phyloP scores from a whole-genome alignment of 64 coral and sea anemone species.

The Pachyseris speciosa region DNA sequence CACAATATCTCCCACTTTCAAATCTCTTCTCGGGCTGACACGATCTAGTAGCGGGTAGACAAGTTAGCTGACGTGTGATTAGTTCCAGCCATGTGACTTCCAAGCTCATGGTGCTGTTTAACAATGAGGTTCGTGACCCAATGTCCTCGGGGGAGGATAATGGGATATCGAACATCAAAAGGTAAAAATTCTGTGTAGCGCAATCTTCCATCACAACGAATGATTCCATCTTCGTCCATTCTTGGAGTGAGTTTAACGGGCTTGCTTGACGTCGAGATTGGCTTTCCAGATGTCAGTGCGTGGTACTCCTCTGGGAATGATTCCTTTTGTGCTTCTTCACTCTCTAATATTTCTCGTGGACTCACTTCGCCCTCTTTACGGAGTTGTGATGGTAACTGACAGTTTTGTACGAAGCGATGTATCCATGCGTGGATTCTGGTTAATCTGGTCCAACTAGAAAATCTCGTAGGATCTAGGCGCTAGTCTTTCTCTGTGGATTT shows the following conservation, averaged over 20 bases:
- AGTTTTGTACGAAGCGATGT: conserved; percentile 59
- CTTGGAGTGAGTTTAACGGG: conserved; percentile 24
- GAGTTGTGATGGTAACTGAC: too few relatives aligned
- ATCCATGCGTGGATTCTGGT: conserved; percentile 52
- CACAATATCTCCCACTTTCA: conserved; percentile 63
- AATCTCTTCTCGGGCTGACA: conserved; percentile 61
- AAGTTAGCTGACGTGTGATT: too few relatives aligned
- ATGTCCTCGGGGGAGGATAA: conserved; percentile 49
- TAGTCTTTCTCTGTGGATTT: not conserved
- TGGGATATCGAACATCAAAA: conserved; percentile 57
- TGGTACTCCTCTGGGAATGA: conserved; percentile 34
- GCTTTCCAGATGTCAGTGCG: too few relatives aligned
- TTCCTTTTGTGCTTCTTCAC: conserved; percentile 11
- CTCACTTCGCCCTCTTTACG: conserved; percentile 39
- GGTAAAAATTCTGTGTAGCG: conserved; percentile 47
- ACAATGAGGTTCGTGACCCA: too few relatives aligned
- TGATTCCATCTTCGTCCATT: conserved; percentile 60
- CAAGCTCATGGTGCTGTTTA: too few relatives aligned
- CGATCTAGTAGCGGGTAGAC: conserved; percentile 53
- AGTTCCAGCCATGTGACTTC: conserved; percentile 61
- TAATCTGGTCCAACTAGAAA: conserved; percentile 37
- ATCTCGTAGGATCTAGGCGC: conserved; percentile 41
- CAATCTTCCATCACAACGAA: conserved; percentile 57
- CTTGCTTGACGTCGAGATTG: conserved; percentile 42
- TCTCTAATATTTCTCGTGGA: conserved; percentile 36